Percentiles rank a stretch among this genome's conserved stretches.
Conservation (phyloP, 1,140 invertebrate genomes). For the Prorops nasuta region DNA sequence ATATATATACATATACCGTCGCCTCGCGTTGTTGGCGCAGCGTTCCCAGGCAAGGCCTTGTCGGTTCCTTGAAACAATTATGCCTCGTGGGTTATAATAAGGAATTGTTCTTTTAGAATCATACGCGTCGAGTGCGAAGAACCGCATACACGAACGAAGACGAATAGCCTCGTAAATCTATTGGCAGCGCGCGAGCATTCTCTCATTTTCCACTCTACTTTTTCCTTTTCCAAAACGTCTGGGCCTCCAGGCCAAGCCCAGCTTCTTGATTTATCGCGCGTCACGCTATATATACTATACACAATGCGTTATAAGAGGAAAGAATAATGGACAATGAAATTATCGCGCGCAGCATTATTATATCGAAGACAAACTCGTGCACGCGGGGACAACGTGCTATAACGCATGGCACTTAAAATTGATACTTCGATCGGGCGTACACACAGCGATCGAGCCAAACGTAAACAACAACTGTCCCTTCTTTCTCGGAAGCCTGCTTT, state of each 20-base stretch:
- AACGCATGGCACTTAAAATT: too few relatives aligned
- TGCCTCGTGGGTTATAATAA: conserved; percentile 43
- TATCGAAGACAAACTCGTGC: too few relatives aligned
- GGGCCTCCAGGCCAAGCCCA: not conserved
- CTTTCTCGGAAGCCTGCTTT: too few relatives aligned
- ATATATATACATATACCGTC: too few relatives aligned
- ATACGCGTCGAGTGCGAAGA: conserved; percentile 19
- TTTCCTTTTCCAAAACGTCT: conserved; percentile 9
- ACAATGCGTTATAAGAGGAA: not conserved
- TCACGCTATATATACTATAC: conserved; percentile 32
- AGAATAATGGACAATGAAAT: not conserved
- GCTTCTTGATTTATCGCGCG: not conserved
- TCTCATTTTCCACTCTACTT: conserved; percentile 22
- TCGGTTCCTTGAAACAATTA: conserved; percentile 50
- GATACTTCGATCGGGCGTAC: too few relatives aligned
- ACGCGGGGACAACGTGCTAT: not conserved
- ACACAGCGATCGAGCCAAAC: too few relatives aligned
- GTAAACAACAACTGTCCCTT: too few relatives aligned
- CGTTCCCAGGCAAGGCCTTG: conserved; percentile 46
- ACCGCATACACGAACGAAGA: conserved; percentile 33
- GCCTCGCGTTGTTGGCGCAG: too few relatives aligned
- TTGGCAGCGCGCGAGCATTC: conserved; percentile 23
- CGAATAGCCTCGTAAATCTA: conserved; percentile 47
- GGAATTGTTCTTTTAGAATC: conserved; percentile 37
- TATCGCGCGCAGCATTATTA: too few relatives aligned